A percentile compares a stretch with the other conserved stretches of the same genome.
phyloP scores from a whole-genome alignment of 1,140 invertebrate genomes.

The Mylabris phalerata region DNA sequence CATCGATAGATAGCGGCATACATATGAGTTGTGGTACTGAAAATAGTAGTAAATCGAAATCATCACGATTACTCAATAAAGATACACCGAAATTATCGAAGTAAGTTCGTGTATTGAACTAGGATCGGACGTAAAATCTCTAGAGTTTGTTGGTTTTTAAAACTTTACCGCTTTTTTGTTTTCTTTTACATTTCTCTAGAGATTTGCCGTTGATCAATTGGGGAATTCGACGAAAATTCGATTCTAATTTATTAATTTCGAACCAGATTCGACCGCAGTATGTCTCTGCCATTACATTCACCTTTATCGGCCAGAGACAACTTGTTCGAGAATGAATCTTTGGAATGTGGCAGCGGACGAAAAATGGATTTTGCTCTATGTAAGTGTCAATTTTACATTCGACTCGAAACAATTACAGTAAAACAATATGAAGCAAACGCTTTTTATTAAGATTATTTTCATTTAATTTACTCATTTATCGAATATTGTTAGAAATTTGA shows the following conservation, averaged over 20 bases:
- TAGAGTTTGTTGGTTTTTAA: not conserved
- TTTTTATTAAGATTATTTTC: slow-evolving; percentile 3
- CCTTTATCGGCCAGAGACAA: slow-evolving; percentile 42
- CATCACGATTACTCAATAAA: slow-evolving; percentile 20
- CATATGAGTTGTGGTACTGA: slow-evolving; percentile 58
- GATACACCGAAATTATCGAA: slow-evolving; percentile 46
- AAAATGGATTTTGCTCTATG: slow-evolving; percentile 65
- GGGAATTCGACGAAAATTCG: no score
- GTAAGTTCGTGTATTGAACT: slow-evolving; percentile 31
- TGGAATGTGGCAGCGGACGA: slow-evolving; percentile 36
- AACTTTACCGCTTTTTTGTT: slow-evolving; percentile 1
- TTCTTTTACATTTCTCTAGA: not conserved
- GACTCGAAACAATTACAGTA: no score
- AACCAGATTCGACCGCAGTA: slow-evolving; percentile 57
- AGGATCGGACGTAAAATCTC: not conserved
- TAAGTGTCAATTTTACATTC: slow-evolving; percentile 45
- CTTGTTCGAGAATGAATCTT: slow-evolving; percentile 44
- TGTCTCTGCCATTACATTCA: slow-evolving; percentile 54
- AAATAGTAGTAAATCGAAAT: slow-evolving; percentile 29
- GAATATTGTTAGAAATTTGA: no score
- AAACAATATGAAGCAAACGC: not conserved
- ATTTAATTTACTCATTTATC: no score
- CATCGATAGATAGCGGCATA: slow-evolving; percentile 79
- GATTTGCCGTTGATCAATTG: not conserved
- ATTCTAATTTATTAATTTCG: not conserved